Base-by-base conservation (phyloP, 2,113 vertebrate species). In the Synodontis membranacea region DNA sequence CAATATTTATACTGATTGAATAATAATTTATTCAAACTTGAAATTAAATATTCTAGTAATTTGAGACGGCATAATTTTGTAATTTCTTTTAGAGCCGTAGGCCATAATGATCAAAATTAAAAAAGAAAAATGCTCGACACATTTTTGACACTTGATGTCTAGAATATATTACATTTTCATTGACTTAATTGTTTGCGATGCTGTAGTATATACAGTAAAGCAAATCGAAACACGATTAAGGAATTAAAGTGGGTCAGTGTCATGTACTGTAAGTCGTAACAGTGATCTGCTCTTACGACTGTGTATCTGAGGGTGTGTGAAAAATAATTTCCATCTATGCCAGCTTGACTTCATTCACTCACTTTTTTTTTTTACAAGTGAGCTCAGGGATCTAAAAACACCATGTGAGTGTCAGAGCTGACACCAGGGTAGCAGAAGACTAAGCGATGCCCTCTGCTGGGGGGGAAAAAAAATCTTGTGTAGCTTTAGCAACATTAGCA, bases 391-490 rank as follows among this genome's bases (percentile, higher is more conserved):
- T 64, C 28, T 31, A 15, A 64, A n/a, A 64, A 11, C 60, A 31
- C 12, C 12, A 1, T 64, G n/a, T 34, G 62, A 34, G 17, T n/a
- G 14, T 3, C n/a, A 19, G 64, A 37, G 66, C 66, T 70, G 2
- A 23, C 1, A 19, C 64, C 31, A 19, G 37, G 34, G 34, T 68
- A 37, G 34, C 31, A 68, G 15, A 74, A 78, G 52, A 60, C 34
- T 76, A 46, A 34, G n/a, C 66, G 50, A 42, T 81, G 85, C 88
- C 88, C 88, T 82, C 89, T 91, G 66, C 68, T 88, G 84, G 34
- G 3, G 8, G 34, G 3, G 8, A 6, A 39, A 52, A 9, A 72
- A 50, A 44, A 44, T 84, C 28, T 60, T 64, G 52, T 7, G 25
- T 21, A 19, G 34, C 37, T 23, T 84, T 58, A 84, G 50, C 34